Evolutionary conservation across 2,888 invertebrate species (phyloP).

Genomic region (Salticus scenicus): DNA sequence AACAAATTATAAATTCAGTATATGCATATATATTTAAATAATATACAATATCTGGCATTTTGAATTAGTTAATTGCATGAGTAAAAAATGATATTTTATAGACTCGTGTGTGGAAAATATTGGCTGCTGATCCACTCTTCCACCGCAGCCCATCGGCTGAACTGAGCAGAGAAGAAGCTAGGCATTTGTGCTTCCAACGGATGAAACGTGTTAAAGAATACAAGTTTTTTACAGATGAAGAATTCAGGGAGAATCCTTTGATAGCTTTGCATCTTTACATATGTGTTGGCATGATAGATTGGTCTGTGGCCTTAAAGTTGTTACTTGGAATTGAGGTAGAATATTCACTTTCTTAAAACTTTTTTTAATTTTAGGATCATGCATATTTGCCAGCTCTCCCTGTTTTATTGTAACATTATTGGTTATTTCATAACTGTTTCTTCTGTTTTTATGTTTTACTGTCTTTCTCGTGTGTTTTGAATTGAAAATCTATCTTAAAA

Average conservation of each 20-base stretch:
- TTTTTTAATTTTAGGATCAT: no score
- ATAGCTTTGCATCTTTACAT: conserved; percentile 74
- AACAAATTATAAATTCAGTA: no score
- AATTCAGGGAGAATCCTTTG: conserved; percentile 76
- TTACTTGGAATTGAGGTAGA: conserved; percentile 72
- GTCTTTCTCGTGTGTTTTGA: no score
- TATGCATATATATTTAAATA: no score
- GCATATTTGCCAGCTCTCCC: no score
- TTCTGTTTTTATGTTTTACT: no score
- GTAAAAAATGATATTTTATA: no score
- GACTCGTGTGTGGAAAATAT: conserved; percentile 86
- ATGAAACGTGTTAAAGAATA: conserved; percentile 81
- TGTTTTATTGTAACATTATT: no score
- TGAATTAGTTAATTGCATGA: no score
- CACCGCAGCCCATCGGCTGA: conserved; percentile 80
- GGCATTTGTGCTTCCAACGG: conserved; percentile 77
- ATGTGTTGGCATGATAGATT: conserved; percentile 76
- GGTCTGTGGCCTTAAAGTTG: conserved; percentile 75
- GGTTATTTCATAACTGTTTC: no score
- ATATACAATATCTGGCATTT: no score
- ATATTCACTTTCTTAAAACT: neutral
- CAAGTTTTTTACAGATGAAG: conserved; percentile 80
- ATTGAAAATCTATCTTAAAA: no score
- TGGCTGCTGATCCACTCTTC: conserved; percentile 88
- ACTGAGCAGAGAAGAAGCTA: conserved; percentile 82